These are phyloP conservation scores for Cyclopterus lumpus DNA, from an alignment of 2,797 vertebrate species.

Conservation along the genomic window DNA sequence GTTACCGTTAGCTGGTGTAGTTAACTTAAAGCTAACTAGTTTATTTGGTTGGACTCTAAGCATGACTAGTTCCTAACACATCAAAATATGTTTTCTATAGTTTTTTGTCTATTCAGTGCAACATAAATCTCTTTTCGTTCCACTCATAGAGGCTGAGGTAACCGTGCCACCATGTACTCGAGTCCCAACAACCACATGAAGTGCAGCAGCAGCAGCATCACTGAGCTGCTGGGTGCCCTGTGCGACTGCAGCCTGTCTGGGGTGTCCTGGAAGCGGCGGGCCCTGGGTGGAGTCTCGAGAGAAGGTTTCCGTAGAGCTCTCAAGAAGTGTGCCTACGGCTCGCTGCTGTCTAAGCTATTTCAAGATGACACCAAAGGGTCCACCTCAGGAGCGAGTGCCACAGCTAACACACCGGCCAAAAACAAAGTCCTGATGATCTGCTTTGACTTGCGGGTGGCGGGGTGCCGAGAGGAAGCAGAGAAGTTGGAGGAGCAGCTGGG, in stretches of 20 bases:
- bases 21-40: not conserved
- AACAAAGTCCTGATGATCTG: conserved; percentile 95
- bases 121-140: conserved; percentile 14
- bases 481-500: conserved; percentile 90
- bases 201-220: conserved; percentile 85
- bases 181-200: conserved; percentile 28
- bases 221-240: conserved; percentile 87
- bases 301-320: conserved; percentile 83
- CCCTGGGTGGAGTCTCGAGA: conserved; percentile 82
- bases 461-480: conserved; percentile 88
- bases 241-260: conserved; percentile 89
- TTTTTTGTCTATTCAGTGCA: not conserved
- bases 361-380: conserved; percentile 82
- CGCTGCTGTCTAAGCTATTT: conserved; percentile 90
- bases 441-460: conserved; percentile 91
- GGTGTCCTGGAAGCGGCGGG: conserved; percentile 86
- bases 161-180: conserved; percentile 60
- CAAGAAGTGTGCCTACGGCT: conserved; percentile 87
- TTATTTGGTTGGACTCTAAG: not conserved
- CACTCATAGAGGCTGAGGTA: conserved; percentile 35
- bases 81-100: not conserved
- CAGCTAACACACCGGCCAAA: conserved; percentile 84
- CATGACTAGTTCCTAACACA: not conserved
- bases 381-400: conserved; percentile 27
- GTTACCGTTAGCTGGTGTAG: not conserved